Base-by-base conservation (phyloP, 2,797 vertebrate genomes). In the Neostethus bicornis region DNA sequence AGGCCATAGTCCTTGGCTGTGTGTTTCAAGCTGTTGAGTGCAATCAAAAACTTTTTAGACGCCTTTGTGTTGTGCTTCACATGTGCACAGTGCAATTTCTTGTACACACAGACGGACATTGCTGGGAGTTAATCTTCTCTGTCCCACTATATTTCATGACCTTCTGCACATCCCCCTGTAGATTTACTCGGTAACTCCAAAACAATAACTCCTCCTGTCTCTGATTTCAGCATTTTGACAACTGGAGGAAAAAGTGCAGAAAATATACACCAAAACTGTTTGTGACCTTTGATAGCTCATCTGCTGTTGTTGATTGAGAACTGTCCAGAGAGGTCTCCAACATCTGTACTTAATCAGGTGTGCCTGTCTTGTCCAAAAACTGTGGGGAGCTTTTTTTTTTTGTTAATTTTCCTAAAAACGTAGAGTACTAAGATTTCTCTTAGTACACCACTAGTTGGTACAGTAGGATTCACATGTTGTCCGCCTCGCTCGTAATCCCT, bases 221-320 rank as follows among this genome's bases (percentile, higher is more conserved):
- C 19, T 62, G 72, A 68, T 57, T 38, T 54, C 41, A 23, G 4
- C 51, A 56, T 32, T 52, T 51, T 63, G 44, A 65, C 65, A 62
- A 60, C 70, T 38, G 48, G 51, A 44, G 47, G 39, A 45, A 61
- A 38, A 56, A 76, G 61, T 23, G 51, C 52, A 75, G 46, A 61
- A 50, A 63, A 79, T 64, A 51, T 51, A 20, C 3, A 5, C 10
- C n/a, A 53, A 56, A 59, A 55, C 69, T 49, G 61, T 41, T 62
- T 37, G 2, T 81, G 75, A 87, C 81, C 74, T 83, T 77, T 64
- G 13, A 55, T 53, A 48, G 54, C 64, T 77, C 48, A 66, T 74
- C 63, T 73, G 54, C 73, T 35, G 76, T 48, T 62, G 81, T 75
- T 75, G 59, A 56, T 51, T 61, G 43, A 55, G 61, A 85, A 66